phyloP scores from a whole-genome alignment of 1,140 invertebrate species.

The Pseudomyrmex flavicornis region DNA sequence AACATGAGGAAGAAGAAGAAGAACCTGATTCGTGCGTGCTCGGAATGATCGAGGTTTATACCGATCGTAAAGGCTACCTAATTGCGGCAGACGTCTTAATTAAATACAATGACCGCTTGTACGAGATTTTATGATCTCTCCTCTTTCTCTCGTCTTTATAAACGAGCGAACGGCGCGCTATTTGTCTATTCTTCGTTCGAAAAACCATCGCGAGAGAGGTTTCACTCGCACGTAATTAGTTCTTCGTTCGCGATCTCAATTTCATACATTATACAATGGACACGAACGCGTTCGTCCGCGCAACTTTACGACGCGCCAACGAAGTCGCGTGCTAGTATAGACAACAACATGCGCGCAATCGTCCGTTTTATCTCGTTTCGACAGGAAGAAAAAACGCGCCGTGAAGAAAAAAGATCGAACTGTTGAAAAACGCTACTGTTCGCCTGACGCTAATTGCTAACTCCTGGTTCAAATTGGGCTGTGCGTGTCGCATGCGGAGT shows the following conservation, averaged over 20 bases:
- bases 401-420: not conserved
- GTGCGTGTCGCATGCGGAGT: conserved; percentile 24
- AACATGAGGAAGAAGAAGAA: conserved; percentile 15
- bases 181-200: conserved; percentile 5
- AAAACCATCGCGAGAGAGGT: not conserved
- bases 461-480: not conserved
- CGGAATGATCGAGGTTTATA: conserved; percentile 71
- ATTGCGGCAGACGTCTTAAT: conserved; percentile 75
- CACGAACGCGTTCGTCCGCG: not conserved
- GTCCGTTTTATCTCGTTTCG: conserved; percentile 30
- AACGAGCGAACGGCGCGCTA: not conserved
- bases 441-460: conserved; percentile 50
- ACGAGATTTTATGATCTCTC: conserved; percentile 31
- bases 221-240: conserved; percentile 56
- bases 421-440: conserved; percentile 13
- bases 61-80: conserved; percentile 65
- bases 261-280: not conserved
- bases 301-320: not conserved
- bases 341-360: not conserved
- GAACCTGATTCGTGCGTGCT: conserved; percentile 68
- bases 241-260: conserved; percentile 53
- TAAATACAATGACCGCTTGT: conserved; percentile 56
- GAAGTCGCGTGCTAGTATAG: not conserved
- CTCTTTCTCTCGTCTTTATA: not conserved
- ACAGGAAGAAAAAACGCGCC: conserved; percentile 22